Base-by-base conservation (phyloP, 2,113 vertebrate genomes). In the Heliornis fulica region DNA sequence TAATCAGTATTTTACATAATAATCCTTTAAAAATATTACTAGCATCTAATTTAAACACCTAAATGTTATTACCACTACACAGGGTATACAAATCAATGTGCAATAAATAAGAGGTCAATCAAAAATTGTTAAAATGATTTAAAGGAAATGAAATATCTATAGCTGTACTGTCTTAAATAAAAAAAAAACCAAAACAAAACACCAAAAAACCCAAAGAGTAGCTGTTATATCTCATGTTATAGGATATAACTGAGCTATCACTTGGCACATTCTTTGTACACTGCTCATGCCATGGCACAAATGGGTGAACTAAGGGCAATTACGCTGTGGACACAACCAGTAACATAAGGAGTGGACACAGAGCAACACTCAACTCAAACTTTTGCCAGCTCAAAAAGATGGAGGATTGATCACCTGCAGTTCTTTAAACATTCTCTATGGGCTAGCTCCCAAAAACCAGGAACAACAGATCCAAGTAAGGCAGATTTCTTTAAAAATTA, bases 161-260 rank as follows among this genome's bases (percentile, higher is more conserved):
- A 60, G 18, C 5, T 53, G 41, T 9, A 6, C 13, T 78, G 31
- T 11, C 59, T 81, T 77, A 80, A 75, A 89, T 21, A 28, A 54
- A 53, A 38, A 38, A 34, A 26, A 50, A 59, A 40, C n/a, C n/a
- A n/a, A n/a, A n/a, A n/a, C n/a, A n/a, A n/a, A n/a, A n/a, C n/a
- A n/a, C n/a, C n/a, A n/a, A n/a, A n/a, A n/a, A n/a, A n/a, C n/a
- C n/a, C n/a, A 0, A 3, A 66, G 9, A 51, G 10, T 28, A 31
- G 40, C 11, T 72, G 10, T 48, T 76, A 25, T 0, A 1, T 43
- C 17, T 6, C 4, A 0, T 19, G 10, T 56, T 54, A 48, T 2
- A 57, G 28, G 5, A 19, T 45, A 28, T 23, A 80, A 54, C 29
- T 38, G 20, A 92, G 28, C 54, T 36, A 31, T 7, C 31, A 34